A percentile compares a stretch with the other conserved stretches of the same genome.
phyloP scores from a whole-genome alignment of 2,888 invertebrate species.

The Pediacus dermestoides region DNA sequence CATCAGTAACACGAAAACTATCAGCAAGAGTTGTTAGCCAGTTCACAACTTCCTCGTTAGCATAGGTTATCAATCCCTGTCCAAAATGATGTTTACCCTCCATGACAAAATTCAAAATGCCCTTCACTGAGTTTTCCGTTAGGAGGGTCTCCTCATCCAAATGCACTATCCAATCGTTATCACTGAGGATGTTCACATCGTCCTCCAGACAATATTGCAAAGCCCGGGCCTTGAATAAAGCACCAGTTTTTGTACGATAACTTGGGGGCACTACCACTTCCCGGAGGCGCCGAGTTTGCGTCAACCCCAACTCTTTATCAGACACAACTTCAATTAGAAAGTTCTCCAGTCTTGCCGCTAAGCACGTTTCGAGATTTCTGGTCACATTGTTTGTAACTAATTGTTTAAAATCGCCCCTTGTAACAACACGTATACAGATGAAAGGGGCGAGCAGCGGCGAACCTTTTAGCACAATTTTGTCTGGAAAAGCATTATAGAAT shows the following conservation, averaged over 20 bases:
- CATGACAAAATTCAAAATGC: constrained; percentile 89
- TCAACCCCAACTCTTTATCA: constrained; percentile 76
- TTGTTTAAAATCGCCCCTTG: constrained; percentile 90
- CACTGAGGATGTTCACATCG: constrained; percentile 77
- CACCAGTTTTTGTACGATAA: constrained; percentile 87
- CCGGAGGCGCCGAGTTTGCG: constrained; percentile 75
- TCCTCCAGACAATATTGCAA: constrained; percentile 94
- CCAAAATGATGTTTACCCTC: constrained; percentile 95
- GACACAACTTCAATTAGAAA: constrained; percentile 95
- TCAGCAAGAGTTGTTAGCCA: constrained; percentile 96
- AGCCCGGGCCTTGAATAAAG: constrained; percentile 91
- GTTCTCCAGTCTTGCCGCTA: constrained; percentile 88
- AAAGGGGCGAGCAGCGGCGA: constrained; percentile 90
- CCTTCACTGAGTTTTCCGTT: constrained; percentile 86
- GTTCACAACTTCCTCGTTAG: constrained; percentile 93
- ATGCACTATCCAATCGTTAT: constrained; percentile 96
- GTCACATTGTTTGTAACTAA: constrained; percentile 83
- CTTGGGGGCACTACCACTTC: constrained; percentile 85
- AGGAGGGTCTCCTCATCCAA: constrained; percentile 94
- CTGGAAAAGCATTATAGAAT: constrained; percentile 92
- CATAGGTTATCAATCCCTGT: constrained; percentile 90
- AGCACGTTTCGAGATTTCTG: constrained; percentile 82
- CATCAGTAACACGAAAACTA: constrained; percentile 93
- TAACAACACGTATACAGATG: constrained; percentile 90
- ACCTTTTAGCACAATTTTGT: constrained; percentile 79